Percentiles rank a stretch among this genome's conserved stretches.
Conservation (phyloP, 2,797 vertebrate genomes). For the Argya squamiceps region DNA sequence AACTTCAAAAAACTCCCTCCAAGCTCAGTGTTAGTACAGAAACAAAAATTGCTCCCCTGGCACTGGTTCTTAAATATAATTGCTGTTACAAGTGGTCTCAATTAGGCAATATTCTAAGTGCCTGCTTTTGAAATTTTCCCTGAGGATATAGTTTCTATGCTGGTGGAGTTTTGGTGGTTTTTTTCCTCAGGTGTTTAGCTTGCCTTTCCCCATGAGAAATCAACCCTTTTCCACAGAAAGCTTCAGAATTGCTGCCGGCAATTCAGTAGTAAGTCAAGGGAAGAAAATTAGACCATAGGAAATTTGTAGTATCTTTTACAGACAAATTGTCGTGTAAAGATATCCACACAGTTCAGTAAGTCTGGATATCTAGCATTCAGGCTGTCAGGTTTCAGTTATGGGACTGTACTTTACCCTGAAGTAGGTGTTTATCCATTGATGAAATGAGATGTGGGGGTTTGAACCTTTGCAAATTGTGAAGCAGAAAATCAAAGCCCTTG, state of each 20-base stretch:
- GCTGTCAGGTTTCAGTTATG: not conserved
- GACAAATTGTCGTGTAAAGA: not conserved
- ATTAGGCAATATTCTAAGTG: not conserved
- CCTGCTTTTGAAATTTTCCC: not conserved
- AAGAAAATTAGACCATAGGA: not conserved
- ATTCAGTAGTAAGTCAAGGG: not conserved
- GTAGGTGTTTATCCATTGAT: not conserved
- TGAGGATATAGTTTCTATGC: not conserved
- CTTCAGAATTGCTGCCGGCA: not conserved
- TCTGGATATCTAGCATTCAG: not conserved
- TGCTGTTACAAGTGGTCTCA: not conserved
- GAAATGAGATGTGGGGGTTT: not conserved
- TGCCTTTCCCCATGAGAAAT: not conserved
- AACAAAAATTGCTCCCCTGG: not conserved
- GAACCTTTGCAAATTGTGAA: not conserved
- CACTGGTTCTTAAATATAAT: not conserved
- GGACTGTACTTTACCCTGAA: not conserved
- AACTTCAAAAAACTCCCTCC: accelerated
- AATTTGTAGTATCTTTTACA: not conserved
- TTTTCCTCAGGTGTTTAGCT: not conserved
- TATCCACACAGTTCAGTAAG: not conserved
- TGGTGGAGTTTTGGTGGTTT: not conserved
- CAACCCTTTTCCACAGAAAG: not conserved
- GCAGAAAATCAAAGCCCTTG: not conserved
- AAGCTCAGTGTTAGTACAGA: not conserved